Evolutionary conservation across 2,797 vertebrate genomes (phyloP), one percentile per base, ranked within the genome.

Genomic region (Epinephelus coioides): DNA sequence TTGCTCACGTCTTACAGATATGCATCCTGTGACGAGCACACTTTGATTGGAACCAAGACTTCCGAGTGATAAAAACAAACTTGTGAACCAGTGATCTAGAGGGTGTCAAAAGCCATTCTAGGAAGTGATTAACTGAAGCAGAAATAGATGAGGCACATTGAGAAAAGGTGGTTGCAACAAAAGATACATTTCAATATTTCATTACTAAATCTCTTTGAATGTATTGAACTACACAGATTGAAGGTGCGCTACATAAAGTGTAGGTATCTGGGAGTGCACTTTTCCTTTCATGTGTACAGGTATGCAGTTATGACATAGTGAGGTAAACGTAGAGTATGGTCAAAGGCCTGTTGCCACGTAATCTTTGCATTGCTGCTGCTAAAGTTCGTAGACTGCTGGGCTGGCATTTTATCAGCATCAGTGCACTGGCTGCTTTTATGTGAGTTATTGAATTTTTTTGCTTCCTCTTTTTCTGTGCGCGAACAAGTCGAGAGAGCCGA

Each of bases 381-480:
- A n/a, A 88, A 76, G 81, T 82, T 78, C 4, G 18, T 66, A 85
- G 80, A 91, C 61, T 88, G 80, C 88, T 82, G 49, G 69, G 51
- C 56, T 64, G 81, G 79, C 80, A 82, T 79, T 88, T 82, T 78
- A 76, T 80, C 81, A 74, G 75, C 86, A 89, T 90, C 79, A 76
- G n/a, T 78, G 72, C 83, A 68, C 64, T 3, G 54, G 60, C 69
- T 88, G 77, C 65, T 88, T 90, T 91, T 73, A 88, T 85, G 81
- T 78, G 87, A 83, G 81, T 81, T 85, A 85, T 77, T 80, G 73
- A 77, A 78, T 79, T 85, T 44, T 64, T 64, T 76, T 61, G 30
- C 53, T 50, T 5, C 49, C 38, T 47, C 47, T 49, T 51, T 76
- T 70, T 56, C 61, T 27, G 38, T 49, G 25, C 40, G 72, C 25